A percentile compares a stretch with the other conserved stretches of the same genome.
Evolutionary conservation across 92 coral and sea anemone genomes (phyloP).

Genomic region (Montipora capitata): DNA sequence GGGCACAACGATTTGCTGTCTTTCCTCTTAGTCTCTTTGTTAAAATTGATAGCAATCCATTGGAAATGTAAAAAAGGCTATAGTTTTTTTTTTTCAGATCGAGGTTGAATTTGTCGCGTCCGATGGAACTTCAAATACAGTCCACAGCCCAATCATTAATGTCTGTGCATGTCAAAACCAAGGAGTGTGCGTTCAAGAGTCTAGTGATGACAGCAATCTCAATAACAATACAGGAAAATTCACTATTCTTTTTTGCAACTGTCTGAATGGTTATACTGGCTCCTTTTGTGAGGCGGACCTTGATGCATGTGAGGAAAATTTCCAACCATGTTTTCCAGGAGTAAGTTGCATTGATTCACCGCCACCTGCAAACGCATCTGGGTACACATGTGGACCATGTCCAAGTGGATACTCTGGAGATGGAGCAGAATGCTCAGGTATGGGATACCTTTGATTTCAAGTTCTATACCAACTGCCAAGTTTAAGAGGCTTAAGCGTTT

Average conservation of each 20-base stretch:
- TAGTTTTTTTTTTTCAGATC: conserved; percentile 47
- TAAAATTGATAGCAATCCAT: no score
- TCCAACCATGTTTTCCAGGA: conserved; percentile 66
- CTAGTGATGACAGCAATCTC: not conserved
- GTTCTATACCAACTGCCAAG: no score
- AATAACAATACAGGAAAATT: conserved; percentile 41
- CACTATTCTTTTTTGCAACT: conserved; percentile 69
- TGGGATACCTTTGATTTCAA: not conserved
- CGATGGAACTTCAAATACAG: conserved; percentile 67
- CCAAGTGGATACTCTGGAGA: conserved; percentile 84
- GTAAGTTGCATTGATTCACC: conserved; percentile 74
- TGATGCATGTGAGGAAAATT: conserved; percentile 64
- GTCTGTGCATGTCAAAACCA: conserved; percentile 88
- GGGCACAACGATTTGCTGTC: no score
- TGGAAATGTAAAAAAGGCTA: no score
- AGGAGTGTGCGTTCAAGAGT: conserved; percentile 65
- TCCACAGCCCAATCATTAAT: conserved; percentile 64
- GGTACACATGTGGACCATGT: conserved; percentile 83
- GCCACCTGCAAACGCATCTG: conserved; percentile 70
- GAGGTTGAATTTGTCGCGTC: conserved; percentile 69
- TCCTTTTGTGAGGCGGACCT: conserved; percentile 71
- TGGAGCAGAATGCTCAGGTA: conserved; percentile 83
- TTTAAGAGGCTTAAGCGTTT: no score
- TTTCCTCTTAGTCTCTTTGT: no score
- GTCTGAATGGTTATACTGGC: conserved; percentile 79